These are phyloP conservation scores for Anomalospiza imberbis DNA, from an alignment of 2,797 vertebrate genomes.

Conservation along the genomic window DNA sequence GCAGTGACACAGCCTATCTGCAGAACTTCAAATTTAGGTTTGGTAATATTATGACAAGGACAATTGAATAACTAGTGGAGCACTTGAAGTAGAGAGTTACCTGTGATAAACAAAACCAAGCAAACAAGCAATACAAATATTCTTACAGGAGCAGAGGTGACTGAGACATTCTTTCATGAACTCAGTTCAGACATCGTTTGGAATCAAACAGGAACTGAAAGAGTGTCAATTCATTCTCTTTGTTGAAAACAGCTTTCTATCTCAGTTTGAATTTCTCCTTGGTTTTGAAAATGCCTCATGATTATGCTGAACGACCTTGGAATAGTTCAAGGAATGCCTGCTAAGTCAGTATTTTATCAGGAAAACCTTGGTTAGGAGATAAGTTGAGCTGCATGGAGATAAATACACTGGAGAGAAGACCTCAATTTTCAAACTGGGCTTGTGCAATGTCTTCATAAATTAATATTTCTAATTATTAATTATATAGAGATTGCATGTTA, in stretches of 20 bases:
- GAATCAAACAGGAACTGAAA: conserved; percentile 31
- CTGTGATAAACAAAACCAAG: not conserved
- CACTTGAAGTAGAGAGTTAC: conserved; percentile 1
- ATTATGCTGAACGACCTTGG: not conserved
- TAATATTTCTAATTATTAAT: not conserved
- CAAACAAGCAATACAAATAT: not conserved
- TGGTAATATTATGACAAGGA: not conserved
- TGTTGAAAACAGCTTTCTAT: not conserved
- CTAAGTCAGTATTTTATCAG: not conserved
- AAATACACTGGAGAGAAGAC: not conserved
- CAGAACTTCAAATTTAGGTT: not conserved
- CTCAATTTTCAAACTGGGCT: not conserved
- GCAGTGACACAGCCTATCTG: not conserved
- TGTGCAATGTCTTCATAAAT: not conserved
- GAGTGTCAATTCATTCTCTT: not conserved
- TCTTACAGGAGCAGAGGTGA: not conserved
- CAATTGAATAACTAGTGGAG: not conserved
- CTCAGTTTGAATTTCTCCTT: not conserved
- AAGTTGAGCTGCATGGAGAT: not conserved
- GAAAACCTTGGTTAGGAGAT: not conserved
- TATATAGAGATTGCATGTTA: not conserved
- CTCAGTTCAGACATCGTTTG: not conserved
- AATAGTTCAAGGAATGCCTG: not conserved
- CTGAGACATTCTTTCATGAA: not conserved
- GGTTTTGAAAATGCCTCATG: not conserved